Evolutionary conservation across 2,888 invertebrate genomes (phyloP), one percentile per base, ranked within the genome.

Genomic region (Craniophora ligustri): DNA sequence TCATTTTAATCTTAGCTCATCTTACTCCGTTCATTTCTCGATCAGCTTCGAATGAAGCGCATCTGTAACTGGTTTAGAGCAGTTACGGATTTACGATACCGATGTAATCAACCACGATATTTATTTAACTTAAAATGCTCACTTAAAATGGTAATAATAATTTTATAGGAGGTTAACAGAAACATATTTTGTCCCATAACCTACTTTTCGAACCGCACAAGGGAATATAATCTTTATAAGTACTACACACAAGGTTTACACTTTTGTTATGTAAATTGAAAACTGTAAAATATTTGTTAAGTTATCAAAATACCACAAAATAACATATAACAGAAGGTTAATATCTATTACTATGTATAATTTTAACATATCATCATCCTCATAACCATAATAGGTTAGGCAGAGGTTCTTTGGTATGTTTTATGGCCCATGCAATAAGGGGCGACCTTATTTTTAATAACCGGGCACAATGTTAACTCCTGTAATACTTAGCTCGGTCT

Each of bases 81-180:
- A 61, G 68, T 72, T 62, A 44, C 16, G 69, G 40, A 70, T 76
- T 70, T 74, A 76, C 63, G 66, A 60, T 63, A 30, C 31, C 66
- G 64, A 77, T 77, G 72, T 71, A 75, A 70, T 74, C 74, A 72
- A 72, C 71, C 70, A 57, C 54, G 61, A 71, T 74, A 76, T 76
- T 67, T 69, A 67, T 74, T 73, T 72, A 67, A 74, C 67, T 66
- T 62, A 75, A 75, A 74, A 69, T 71, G 60, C 62, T 72, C 64
- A 65, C 56, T 75, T 72, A 61, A 71, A 75, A 76, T 75, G 69
- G 63, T 71, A 71, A 76, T 76, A 69, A 68, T 65, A 58, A 41
- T 55, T 68, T 75, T 64, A 66, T 60, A 41, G 53, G 61, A 49
- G 59, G 54, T 51, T 56, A 48, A 65, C 56, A 62, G 58, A 71